These are phyloP conservation scores for Drosophila borealis DNA, from an alignment of 2,888 invertebrate genomes.

Conservation along the genomic window DNA sequence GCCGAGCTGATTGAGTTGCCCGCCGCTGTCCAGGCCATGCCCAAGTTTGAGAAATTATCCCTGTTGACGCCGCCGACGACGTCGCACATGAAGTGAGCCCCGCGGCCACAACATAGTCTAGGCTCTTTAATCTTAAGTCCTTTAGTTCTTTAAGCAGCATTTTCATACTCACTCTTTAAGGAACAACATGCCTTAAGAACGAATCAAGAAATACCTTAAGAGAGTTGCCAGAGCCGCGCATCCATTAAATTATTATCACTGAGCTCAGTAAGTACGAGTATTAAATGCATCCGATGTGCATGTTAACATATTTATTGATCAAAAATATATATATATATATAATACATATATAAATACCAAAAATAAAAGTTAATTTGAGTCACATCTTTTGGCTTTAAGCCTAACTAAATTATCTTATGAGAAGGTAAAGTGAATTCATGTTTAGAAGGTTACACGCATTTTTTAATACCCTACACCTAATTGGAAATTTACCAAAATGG, in stretches of 20 bases:
- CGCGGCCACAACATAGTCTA: slow-evolving; percentile 5
- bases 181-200: background rate
- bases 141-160: slow-evolving; percentile 45
- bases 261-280: slow-evolving; percentile 41
- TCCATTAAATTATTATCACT: slow-evolving; percentile 53
- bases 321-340: slow-evolving; percentile 18
- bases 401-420: too few relatives aligned
- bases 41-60: slow-evolving; percentile 79
- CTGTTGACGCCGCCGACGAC: slow-evolving; percentile 41
- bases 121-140: slow-evolving; percentile 45
- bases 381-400: background rate
- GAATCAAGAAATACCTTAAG: slow-evolving; percentile 14
- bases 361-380: background rate
- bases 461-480: background rate
- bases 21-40: slow-evolving; percentile 45
- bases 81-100: slow-evolving; percentile 40
- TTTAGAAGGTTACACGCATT: background rate
- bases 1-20: slow-evolving; percentile 81
- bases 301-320: slow-evolving; percentile 60
- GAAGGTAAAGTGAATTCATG: too few relatives aligned
- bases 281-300: slow-evolving; percentile 41
- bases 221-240: slow-evolving; percentile 2
- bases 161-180: slow-evolving; percentile 20
- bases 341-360: slow-evolving; percentile 23
- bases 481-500: background rate